Percentiles rank a stretch among this genome's conserved stretches.
These are phyloP conservation scores for Aphelenchoides bicaudatus DNA, from an alignment of 2,888 invertebrate genomes.

Conservation along the genomic window DNA sequence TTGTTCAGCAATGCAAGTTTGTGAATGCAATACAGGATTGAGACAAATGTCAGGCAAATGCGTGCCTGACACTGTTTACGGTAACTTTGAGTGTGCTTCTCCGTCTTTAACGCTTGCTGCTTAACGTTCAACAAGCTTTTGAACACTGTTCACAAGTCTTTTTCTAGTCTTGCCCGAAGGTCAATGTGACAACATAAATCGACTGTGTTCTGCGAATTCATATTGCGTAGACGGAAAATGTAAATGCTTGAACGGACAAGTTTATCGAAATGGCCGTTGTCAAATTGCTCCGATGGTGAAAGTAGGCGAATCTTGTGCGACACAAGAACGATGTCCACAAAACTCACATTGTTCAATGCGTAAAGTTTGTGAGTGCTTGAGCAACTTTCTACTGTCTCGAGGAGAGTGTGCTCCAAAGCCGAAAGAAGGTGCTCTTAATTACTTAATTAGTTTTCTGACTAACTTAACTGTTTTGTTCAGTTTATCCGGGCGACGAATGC, in stretches of 20 bases:
- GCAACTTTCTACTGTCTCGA: conserved; percentile 7
- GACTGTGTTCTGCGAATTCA: conserved; percentile 1
- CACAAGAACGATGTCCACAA: not conserved
- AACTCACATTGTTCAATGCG: not conserved
- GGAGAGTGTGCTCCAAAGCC: conserved; percentile 15
- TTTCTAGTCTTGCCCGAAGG: not conserved
- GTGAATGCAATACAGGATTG: not conserved
- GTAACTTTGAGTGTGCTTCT: not conserved
- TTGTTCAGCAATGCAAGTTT: not conserved
- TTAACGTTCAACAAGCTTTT: conserved; percentile 3
- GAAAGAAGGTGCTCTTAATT: not conserved
- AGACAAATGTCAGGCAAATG: not conserved
- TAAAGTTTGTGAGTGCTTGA: conserved; percentile 10
- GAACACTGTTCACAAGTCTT: not conserved
- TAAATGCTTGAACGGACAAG: not conserved
- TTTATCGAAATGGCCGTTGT: not conserved
- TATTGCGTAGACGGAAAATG: conserved; percentile 7
- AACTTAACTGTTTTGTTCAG: conserved; percentile 3
- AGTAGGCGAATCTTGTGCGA: not conserved
- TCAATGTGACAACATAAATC: not conserved
- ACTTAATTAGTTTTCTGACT: not conserved
- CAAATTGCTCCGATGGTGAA: not conserved
- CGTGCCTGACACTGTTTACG: not conserved
- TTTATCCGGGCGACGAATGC: conserved; percentile 41
- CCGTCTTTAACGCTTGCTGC: not conserved